These are phyloP conservation scores for Cheirogaleus medius DNA, from an alignment of 2,113 vertebrate species.

Conservation along the genomic window DNA sequence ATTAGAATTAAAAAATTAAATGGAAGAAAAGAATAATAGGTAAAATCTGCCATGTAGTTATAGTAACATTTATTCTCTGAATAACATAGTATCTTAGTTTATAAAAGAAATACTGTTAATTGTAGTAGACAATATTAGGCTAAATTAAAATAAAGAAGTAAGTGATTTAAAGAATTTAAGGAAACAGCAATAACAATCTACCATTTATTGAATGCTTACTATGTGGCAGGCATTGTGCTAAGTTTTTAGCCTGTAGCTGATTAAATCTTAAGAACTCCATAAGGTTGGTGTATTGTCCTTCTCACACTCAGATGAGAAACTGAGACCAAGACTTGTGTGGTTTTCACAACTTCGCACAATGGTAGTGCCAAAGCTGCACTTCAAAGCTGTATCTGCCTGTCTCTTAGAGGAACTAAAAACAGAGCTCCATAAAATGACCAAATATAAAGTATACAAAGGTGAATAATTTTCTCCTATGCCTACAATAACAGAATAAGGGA, in stretches of 20 bases:
- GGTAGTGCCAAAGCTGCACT: background rate
- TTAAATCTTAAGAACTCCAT: background rate
- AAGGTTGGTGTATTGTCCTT: background rate
- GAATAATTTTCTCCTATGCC: background rate
- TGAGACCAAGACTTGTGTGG: background rate
- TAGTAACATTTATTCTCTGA: conserved; percentile 4
- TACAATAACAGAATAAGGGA: background rate
- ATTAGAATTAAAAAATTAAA: background rate
- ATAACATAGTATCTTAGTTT: background rate
- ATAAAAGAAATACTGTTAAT: conserved; percentile 26
- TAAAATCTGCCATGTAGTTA: background rate
- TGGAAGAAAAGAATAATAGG: background rate
- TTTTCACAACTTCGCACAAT: background rate
- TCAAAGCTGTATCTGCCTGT: background rate
- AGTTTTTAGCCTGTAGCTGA: background rate
- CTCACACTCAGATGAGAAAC: background rate
- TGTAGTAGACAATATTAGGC: background rate
- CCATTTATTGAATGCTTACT: background rate
- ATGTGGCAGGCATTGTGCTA: background rate
- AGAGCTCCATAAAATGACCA: background rate
- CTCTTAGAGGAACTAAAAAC: background rate
- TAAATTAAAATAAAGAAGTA: conserved; percentile 38
- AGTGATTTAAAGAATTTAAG: conserved; percentile 21
- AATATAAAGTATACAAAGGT: background rate
- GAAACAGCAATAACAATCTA: background rate